phyloP scores from a whole-genome alignment of 2,113 vertebrate species.

The human (Homo sapiens) region DNA sequence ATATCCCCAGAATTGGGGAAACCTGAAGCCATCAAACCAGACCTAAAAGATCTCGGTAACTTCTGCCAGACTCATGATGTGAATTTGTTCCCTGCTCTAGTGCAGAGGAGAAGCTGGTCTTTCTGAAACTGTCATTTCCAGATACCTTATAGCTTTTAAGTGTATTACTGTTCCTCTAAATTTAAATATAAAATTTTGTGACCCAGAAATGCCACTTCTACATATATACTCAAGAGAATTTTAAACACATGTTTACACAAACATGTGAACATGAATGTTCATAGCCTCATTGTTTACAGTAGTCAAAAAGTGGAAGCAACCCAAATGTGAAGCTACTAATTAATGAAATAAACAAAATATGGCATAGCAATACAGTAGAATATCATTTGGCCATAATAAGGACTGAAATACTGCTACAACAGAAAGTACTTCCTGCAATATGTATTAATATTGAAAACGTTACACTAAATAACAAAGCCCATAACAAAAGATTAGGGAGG shows the following conservation, averaged over 20 bases:
- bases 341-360: background rate
- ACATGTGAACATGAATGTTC: background rate
- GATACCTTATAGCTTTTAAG: background rate
- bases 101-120: background rate
- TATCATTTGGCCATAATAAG: background rate
- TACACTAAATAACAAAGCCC: background rate
- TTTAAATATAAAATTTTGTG: background rate
- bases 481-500: background rate
- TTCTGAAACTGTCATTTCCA: background rate
- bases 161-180: background rate
- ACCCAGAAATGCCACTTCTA: background rate
- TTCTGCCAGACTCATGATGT: background rate
- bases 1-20: background rate
- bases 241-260: background rate
- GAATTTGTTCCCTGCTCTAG: background rate
- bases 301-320: background rate
- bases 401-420: background rate
- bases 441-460: background rate
- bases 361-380: background rate
- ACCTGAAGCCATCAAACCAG: background rate
- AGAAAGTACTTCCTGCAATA: background rate
- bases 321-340: background rate
- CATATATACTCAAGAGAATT: background rate
- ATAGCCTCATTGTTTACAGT: background rate
- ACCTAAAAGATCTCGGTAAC: background rate